A percentile compares a stretch with the other conserved stretches of the same genome.
These are phyloP conservation scores for Caenorhabditis virilis DNA, from an alignment of 2,888 invertebrate species.

Conservation along the genomic window DNA sequence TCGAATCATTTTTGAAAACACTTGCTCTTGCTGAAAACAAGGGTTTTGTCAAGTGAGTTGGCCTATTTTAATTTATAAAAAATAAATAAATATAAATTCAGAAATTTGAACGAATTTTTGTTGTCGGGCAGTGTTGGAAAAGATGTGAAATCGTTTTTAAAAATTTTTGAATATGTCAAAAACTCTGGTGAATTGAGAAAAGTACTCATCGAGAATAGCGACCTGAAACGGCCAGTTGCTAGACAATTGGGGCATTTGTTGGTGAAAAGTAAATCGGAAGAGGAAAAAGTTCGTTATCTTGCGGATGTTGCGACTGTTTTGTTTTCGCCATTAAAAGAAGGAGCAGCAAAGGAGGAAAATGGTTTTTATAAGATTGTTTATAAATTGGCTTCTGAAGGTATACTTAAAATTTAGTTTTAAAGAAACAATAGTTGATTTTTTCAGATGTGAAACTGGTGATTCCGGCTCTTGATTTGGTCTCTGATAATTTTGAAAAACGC, in stretches of 20 bases:
- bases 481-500: conserved; percentile 12
- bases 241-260: conserved; percentile 17
- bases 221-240: conserved; percentile 18
- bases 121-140: conserved; percentile 2
- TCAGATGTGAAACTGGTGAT: conserved; percentile 29
- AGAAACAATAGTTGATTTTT: neutral
- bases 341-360: neutral
- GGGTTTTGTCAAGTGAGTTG: conserved; percentile 6
- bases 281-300: conserved; percentile 10
- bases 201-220: conserved; percentile 11
- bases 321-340: conserved; percentile 20
- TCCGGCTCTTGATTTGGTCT: conserved; percentile 22
- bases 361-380: conserved; percentile 15
- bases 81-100: neutral
- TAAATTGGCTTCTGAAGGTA: conserved; percentile 23
- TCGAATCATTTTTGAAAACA: conserved; percentile 13
- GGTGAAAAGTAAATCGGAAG: conserved; percentile 1
- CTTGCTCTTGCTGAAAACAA: conserved; percentile 25
- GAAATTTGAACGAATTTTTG: conserved; percentile 20
- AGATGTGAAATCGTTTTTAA: conserved; percentile 1
- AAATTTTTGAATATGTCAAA: conserved; percentile 25
- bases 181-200: conserved; percentile 12
- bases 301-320: conserved; percentile 24
- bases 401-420: neutral
- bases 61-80: neutral